phyloP scores from a whole-genome alignment of 37 sponge, comb jelly and placozoan genomes.

The Beroe ovata region DNA sequence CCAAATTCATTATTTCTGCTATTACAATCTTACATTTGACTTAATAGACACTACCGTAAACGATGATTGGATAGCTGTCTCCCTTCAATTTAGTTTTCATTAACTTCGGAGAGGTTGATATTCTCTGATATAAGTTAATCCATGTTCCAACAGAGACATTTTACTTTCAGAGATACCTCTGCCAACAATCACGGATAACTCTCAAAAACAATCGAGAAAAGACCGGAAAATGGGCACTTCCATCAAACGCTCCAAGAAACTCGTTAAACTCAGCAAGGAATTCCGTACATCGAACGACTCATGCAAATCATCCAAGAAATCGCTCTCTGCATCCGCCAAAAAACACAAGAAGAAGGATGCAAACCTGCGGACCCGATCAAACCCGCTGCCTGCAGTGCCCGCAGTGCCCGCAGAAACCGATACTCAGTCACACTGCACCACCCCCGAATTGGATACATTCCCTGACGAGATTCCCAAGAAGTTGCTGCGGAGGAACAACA shows the following conservation, averaged over 20 bases:
- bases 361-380: background rate
- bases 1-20: no score
- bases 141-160: background rate
- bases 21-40: no score
- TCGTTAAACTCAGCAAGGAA: background rate
- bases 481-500: background rate
- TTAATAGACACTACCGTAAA: no score
- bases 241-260: conserved; percentile 29
- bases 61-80: no score
- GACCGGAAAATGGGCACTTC: background rate
- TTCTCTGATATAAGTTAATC: no score
- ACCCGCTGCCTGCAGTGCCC: background rate
- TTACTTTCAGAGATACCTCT: background rate
- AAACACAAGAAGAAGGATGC: background rate
- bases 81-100: no score
- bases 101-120: no score
- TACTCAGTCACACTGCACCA: background rate
- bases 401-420: background rate
- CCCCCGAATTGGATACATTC: background rate
- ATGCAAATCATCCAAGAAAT: background rate
- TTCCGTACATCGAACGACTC: conserved; percentile 1
- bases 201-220: background rate
- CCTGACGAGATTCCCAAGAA: background rate
- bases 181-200: background rate
- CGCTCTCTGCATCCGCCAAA: background rate